Evolutionary conservation across 2,797 vertebrate species (phyloP), one percentile per base, ranked within the genome.

Genomic region (Netta rufina): DNA sequence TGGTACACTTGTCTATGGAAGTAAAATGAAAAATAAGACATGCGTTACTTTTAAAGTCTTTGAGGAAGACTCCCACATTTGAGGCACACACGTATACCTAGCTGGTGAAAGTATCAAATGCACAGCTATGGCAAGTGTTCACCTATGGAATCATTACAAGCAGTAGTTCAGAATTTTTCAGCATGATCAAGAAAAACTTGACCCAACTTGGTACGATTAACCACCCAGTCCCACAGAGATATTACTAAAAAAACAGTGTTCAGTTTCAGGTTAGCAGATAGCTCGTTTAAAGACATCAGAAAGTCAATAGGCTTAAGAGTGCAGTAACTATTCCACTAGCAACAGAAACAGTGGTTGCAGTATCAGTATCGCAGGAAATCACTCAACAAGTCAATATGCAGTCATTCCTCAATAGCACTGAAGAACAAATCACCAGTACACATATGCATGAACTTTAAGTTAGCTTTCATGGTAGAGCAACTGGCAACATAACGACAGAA

Each of bases 1-100:
- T 97, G 58, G 95, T 96, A 90, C 99, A 99, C 70, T 98, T 98
- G 25, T 98, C 99, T 99, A 75, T 61, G 96, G 82, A 53, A 95
- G 36, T 78, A 93, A 39, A 88, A 27, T 73, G 71, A 75, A 66
- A 33, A 93, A 15, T 53, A 61, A 89, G 54, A 91, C 24, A 87
- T 27, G 11, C 32, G 33, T 92, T 95, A 87, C 51, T 91, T 76
- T 72, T 41, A 73, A 36, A 65, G 33, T 13, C 25, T 61, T 24
- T 17, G 30, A 89, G 49, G 90, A 65, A 64, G 87, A 41, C 3
- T 20, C 33, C 38, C 78, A 14, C 17, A 69, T 65, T 73, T 87
- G 66, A 92, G 18, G 18, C n/a, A 30, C 60, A 8, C n/a, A 30
- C 57, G 6, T 25, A 53, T 27, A 66, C 16, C 12, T 20, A 75